Base-by-base conservation (phyloP, 2,113 vertebrate genomes). In the Callithrix jacchus region DNA sequence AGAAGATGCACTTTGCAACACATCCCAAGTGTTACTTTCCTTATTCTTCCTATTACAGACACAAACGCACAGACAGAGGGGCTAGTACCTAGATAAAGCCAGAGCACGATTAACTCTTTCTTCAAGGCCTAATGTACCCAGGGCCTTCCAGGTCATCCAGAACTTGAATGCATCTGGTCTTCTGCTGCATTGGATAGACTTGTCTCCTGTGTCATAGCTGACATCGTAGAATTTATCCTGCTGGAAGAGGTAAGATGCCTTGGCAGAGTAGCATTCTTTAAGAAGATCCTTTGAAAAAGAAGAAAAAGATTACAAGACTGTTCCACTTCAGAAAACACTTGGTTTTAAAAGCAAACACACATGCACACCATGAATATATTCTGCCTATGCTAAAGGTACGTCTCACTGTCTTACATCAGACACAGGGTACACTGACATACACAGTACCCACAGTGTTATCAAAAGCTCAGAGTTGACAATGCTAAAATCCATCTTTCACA, bases 141-240 rank as follows among this genome's bases (percentile, higher is more conserved):
- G 3, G 0, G 99, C 99, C 94, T 99, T 99, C 99, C 99, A 99
- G 96, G 98, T 98, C 97, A 99, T 98, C 99, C 99, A 99, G 98
- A 99, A 98, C 27, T 99, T 99, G 98, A 99, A 99, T 0, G 99
- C 99, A 11, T 99, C 99, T 0, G 99, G 98, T 82, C 99, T 99
- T 70, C 99, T 98, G 98, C 99, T 99, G 96, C 99, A 99, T 71
- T 99, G 99, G 81, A 99, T 98, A 7, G 99, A 99, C 90, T 99
- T 99, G 98, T 99, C 99, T 16, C 99, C 99, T 0, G 99, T 99
- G 98, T 99, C 99, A 0, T 99, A 99, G 98, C 98, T 98, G 94
- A 99, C 98, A 0, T 99, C 98, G 0, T 99, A 99, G 98, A 99
- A 99, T 93, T 99, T 99, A 98, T 99, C 99, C 95, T 98, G 98